Conservation (phyloP, 1,140 invertebrate species). For the Hylaeus volcanicus region DNA sequence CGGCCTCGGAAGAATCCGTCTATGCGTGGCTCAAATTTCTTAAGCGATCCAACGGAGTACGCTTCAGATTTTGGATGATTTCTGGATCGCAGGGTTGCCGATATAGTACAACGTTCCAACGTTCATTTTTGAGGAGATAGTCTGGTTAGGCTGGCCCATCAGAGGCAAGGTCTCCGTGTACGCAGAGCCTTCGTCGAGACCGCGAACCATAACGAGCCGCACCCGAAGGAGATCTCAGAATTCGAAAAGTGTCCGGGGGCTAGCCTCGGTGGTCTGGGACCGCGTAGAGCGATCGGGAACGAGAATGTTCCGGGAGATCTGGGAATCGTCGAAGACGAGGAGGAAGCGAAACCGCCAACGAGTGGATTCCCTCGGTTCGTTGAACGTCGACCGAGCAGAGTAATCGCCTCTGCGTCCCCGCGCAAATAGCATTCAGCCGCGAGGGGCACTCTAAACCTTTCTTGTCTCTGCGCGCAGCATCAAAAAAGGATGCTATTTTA, state of each 20-base stretch:
- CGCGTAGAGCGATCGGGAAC: conserved; percentile 25
- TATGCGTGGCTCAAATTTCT: too few relatives aligned
- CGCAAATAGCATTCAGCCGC: conserved; percentile 63
- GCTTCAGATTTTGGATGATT: too few relatives aligned
- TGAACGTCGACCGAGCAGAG: conserved; percentile 46
- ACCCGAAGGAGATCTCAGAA: neutral
- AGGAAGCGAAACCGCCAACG: conserved; percentile 57
- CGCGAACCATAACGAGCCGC: too few relatives aligned
- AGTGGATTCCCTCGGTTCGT: conserved; percentile 50
- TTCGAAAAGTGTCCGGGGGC: conserved; percentile 25
- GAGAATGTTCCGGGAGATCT: conserved; percentile 28
- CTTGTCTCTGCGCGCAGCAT: conserved; percentile 59
- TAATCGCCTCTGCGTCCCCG: conserved; percentile 59
- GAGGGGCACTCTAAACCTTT: conserved; percentile 52
- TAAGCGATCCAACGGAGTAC: neutral
- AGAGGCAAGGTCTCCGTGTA: too few relatives aligned
- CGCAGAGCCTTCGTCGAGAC: too few relatives aligned
- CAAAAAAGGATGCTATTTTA: conserved; percentile 66
- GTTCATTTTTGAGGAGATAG: too few relatives aligned
- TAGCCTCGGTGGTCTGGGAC: neutral
- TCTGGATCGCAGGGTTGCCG: neutral
- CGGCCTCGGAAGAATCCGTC: neutral
- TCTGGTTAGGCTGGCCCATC: too few relatives aligned
- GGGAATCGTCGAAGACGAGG: conserved; percentile 41
- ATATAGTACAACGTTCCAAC: too few relatives aligned